Base-by-base conservation (phyloP, 2,888 invertebrate genomes). In the Ctenicera cuprea region DNA sequence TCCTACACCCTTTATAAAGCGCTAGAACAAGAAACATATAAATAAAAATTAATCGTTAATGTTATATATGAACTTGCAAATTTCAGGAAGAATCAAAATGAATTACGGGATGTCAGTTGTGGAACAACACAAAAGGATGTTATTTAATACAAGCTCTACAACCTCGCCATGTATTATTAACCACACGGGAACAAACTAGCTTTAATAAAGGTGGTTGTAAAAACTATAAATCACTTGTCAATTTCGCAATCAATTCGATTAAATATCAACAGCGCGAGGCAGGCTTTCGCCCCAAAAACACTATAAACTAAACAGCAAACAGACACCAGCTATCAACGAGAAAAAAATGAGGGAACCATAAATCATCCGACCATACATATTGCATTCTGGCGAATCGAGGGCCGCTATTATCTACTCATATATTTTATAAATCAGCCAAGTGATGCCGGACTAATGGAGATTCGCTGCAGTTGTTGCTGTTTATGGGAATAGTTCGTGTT, bases 381-480 rank as follows among this genome's bases (percentile, higher is more conserved):
- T 82, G 80, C 80, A 82, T 81, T 80, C 77, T 79, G 71, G 74
- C 64, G 78, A 77, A 79, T 79, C 61, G 77, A 68, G 66, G 79
- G 76, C 71, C 74, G 75, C 77, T 79, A 80, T 80, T 81, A 81
- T 80, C 79, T 76, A 78, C 80, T 76, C 79, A 78, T 79, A 78
- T 77, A 79, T 80, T 80, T 80, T 80, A 80, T 80, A 80, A 77
- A 81, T 80, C 79, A 79, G 20, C 66, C 22, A 71, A 71, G 64
- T 71, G 65, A 65, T 64, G 61, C 43, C 76, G 77, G 73, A 75
- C 76, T 78, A 80, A 80, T 80, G 77, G 78, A 77, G 78, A 78
- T 78, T 77, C 77, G 73, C 76, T 68, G 78, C 78, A 78, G 77
- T 80, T 79, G 79, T 79, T 80, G 78, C 74, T 76, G 77, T 79